phyloP scores from a whole-genome alignment of 2,113 vertebrate genomes.

The Paracanthobrama guichenoti region DNA sequence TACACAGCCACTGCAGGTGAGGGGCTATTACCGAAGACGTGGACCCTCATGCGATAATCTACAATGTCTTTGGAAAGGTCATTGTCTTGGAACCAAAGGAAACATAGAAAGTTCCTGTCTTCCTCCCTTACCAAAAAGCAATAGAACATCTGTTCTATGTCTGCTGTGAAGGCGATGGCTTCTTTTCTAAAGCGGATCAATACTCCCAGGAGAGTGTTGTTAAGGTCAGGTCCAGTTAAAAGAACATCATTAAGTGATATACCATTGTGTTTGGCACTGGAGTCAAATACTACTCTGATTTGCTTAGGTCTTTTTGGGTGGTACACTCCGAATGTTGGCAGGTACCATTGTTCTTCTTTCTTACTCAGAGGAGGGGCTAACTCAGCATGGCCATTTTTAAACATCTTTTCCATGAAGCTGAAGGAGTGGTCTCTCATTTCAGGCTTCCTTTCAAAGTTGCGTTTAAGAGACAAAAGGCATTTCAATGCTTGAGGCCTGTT shows the following conservation, averaged over 20 bases:
- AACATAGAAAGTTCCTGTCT: constrained; percentile 20
- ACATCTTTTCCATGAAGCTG: not conserved
- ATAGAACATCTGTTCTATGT: constrained; percentile 55
- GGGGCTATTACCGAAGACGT: constrained; percentile 10
- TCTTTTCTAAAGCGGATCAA: constrained; percentile 27
- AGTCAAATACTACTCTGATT: constrained; percentile 14
- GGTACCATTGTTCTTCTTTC: not conserved
- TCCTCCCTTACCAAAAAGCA: constrained; percentile 26
- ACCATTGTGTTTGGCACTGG: not conserved
- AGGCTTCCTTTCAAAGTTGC: constrained; percentile 34
- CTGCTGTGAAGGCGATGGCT: constrained; percentile 28
- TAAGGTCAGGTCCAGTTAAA: constrained; percentile 30
- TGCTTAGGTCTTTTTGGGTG: not conserved
- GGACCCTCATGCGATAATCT: constrained; percentile 51
- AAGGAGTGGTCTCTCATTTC: constrained; percentile 16
- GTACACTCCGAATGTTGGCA: not conserved
- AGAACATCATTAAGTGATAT: constrained; percentile 31
- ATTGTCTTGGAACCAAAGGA: constrained; percentile 50
- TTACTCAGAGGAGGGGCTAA: not conserved
- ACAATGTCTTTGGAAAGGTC: constrained; percentile 25
- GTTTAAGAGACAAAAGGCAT: not conserved
- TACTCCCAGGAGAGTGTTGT: constrained; percentile 41
- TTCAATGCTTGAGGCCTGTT: not conserved
- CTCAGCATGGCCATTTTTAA: not conserved
- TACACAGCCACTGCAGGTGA: constrained; percentile 34